Evolutionary conservation across 2,888 invertebrate species (phyloP), one percentile per base, ranked within the genome.

Genomic region (Theretra japonica): DNA sequence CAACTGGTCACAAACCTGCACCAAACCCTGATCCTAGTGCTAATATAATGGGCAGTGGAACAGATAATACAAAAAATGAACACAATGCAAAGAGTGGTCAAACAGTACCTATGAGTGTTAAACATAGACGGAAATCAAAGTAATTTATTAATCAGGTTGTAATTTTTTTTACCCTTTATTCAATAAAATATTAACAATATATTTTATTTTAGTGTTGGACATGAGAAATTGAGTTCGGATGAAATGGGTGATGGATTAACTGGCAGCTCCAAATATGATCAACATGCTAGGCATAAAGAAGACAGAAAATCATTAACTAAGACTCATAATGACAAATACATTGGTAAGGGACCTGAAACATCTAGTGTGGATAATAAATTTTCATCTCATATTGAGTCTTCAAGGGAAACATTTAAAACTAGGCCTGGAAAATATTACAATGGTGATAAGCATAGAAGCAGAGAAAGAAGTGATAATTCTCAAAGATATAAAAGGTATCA

Each of bases 71-170:
- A 6, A 23, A 21, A 30, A 15, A 53, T 57, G 72, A 69, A 48
- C 68, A 59, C 48, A 30, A 56, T 68, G 60, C 30, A 72, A 72
- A 50, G 69, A 75, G 41, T 70, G n/a, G 19, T 25, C 70, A 25
- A 76, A 8, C 60, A 21, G 72, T 15, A 60, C 25, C 48, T 17
- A 28, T 75, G 75, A 81, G 59, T 73, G 86, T 91, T 72, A 83
- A 74, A 41, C 76, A 82, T 60, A 86, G 91, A 77, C 82, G 90
- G 48, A 91, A 91, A 75, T 91, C 90, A 50, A 86, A 53, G 62
- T 65, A 71, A 71, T 53, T 23, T 56, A 28, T 53, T 30, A 11
- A 0, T 50, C 30, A n/a, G 53, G 1, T 56, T 53, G 17, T 17
- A 41, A 21, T n/a, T 53, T 33, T 53, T 8, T 60, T 53, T 25